Percentiles rank a stretch among this genome's conserved stretches.
Evolutionary conservation across 2,113 vertebrate genomes (phyloP).

Genomic region (Tragelaphus scriptus): DNA sequence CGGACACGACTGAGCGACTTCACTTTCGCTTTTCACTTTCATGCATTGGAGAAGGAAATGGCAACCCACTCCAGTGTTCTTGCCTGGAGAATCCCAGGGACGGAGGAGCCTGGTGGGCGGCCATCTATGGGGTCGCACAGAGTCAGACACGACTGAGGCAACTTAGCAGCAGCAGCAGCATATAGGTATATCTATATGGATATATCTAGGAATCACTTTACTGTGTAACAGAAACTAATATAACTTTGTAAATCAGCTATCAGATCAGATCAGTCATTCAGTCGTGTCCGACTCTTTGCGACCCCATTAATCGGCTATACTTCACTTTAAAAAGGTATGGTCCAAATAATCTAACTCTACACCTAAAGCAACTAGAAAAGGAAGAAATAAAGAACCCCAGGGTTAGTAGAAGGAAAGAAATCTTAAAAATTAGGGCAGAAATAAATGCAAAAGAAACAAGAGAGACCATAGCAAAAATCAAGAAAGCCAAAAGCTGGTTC

Average conservation of each 20-base stretch:
- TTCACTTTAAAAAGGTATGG: not conserved
- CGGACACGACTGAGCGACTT: no score
- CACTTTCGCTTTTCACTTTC: no score
- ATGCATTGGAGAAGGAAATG: no score
- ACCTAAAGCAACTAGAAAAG: not conserved
- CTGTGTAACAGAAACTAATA: not conserved
- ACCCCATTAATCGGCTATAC: not conserved
- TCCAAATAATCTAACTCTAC: not conserved
- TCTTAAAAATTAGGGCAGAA: not conserved
- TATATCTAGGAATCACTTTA: not conserved
- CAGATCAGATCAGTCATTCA: no score
- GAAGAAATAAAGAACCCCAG: not conserved
- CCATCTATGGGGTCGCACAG: no score
- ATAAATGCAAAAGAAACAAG: not conserved
- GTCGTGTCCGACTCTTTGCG: no score
- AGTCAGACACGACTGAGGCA: no score
- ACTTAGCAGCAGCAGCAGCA: not conserved
- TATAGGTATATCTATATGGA: not conserved
- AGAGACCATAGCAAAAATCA: not conserved
- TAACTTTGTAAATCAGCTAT: not conserved
- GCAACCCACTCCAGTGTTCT: no score
- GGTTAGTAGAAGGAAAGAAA: not conserved
- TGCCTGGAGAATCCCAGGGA: no score
- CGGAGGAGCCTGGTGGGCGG: no score
- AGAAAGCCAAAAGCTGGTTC: not conserved